phyloP scores from a whole-genome alignment of 2,888 invertebrate genomes.

The Patella pellucida region DNA sequence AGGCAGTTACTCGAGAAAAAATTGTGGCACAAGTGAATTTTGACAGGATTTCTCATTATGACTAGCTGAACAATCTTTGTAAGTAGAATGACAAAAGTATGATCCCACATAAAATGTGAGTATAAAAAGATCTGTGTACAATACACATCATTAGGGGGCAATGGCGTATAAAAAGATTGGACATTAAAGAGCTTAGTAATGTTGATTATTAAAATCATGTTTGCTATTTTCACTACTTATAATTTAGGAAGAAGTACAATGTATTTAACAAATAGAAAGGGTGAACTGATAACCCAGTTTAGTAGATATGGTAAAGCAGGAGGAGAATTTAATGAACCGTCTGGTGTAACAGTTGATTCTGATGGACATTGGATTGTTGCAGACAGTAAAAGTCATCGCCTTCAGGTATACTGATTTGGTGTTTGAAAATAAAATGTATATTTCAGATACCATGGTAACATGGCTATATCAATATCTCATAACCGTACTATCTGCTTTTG shows the following conservation, averaged over 20 bases:
- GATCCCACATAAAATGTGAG: background rate
- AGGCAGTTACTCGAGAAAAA: no score
- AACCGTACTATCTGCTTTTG: no score
- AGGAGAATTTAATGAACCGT: constrained; percentile 53
- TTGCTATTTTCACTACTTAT: background rate
- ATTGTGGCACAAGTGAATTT: no score
- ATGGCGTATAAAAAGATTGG: no score
- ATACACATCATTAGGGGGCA: no score
- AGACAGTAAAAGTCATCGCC: constrained; percentile 60
- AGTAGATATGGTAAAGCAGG: constrained; percentile 43
- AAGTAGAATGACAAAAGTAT: background rate
- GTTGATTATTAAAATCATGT: no score
- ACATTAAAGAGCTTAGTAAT: no score
- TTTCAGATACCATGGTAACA: no score
- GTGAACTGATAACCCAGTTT: constrained; percentile 40
- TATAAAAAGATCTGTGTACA: background rate
- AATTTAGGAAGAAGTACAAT: constrained; percentile 49
- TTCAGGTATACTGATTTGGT: constrained; percentile 45
- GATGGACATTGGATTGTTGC: constrained; percentile 57
- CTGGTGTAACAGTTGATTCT: constrained; percentile 54
- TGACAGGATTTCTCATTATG: no score
- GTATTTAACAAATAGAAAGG: constrained; percentile 49
- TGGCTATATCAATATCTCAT: no score
- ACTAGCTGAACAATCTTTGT: no score
- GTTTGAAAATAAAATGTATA: no score